Percentiles rank a stretch among this genome's conserved stretches.
phyloP scores from a whole-genome alignment of 2,113 vertebrate genomes.

The Candoia aspera region DNA sequence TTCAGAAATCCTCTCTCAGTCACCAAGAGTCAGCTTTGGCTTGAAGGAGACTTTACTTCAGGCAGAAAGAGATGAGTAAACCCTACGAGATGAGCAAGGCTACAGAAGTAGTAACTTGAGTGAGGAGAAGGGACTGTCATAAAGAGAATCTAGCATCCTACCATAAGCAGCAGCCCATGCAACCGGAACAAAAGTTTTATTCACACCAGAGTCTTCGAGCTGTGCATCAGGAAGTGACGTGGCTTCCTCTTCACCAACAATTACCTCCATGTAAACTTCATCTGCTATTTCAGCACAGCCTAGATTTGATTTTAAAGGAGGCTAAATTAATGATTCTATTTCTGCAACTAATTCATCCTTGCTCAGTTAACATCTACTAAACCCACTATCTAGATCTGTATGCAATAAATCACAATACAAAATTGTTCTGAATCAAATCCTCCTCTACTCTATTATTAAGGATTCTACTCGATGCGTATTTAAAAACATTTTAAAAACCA shows the following conservation, averaged over 20 bases:
- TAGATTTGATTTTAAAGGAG: conserved; percentile 66
- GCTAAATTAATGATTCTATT: conserved; percentile 39
- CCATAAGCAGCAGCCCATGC: conserved; percentile 87
- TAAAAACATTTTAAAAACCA: too few relatives aligned
- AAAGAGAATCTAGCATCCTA: conserved; percentile 62
- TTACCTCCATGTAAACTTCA: conserved; percentile 90
- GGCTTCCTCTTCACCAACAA: conserved; percentile 84
- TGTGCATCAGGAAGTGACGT: conserved; percentile 77
- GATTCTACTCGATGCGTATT: background rate
- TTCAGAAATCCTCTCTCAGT: background rate
- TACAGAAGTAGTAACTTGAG: background rate
- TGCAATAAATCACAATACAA: background rate
- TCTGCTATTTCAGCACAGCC: conserved; percentile 86
- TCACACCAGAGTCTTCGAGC: conserved; percentile 78
- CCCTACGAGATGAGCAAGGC: background rate
- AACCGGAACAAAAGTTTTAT: conserved; percentile 86
- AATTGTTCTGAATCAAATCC: background rate
- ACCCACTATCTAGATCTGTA: background rate
- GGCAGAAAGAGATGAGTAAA: background rate
- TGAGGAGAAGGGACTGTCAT: conserved; percentile 2
- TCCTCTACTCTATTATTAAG: background rate
- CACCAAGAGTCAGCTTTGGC: background rate
- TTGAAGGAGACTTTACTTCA: background rate
- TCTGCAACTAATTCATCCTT: background rate
- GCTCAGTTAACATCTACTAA: background rate